Evolutionary conservation across 2,888 invertebrate species (phyloP).

Genomic region (Microchrysa polita): DNA sequence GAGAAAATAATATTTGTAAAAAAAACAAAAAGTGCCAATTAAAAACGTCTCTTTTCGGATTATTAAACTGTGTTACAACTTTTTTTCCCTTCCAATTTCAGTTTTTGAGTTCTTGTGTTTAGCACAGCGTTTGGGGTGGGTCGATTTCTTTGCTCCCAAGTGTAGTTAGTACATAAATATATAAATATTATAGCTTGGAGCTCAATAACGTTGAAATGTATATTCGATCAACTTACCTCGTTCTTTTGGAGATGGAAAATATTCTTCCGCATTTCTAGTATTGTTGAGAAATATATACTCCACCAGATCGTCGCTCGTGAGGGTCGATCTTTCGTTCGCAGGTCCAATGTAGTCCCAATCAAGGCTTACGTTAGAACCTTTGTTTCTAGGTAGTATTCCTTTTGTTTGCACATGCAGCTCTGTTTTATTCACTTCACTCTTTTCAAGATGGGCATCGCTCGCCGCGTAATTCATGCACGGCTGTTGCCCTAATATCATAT

Average conservation of each 20-base stretch:
- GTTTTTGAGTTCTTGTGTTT: too few species aligned
- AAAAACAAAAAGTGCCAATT: too few species aligned
- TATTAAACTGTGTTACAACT: too few species aligned
- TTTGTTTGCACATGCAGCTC: not conserved
- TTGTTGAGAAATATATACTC: not conserved
- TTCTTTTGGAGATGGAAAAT: not conserved
- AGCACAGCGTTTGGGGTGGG: too few species aligned
- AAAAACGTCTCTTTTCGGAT: too few species aligned
- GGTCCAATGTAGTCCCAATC: slow-evolving; percentile 4
- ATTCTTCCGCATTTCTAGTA: not conserved
- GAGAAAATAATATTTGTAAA: too few species aligned
- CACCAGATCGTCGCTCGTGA: not conserved
- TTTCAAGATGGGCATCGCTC: not conserved
- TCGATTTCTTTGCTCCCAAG: too few species aligned
- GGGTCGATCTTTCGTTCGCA: not conserved
- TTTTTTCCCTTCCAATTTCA: too few species aligned
- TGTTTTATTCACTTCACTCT: not conserved
- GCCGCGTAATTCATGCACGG: not conserved
- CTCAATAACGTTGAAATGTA: too few species aligned
- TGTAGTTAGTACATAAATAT: too few species aligned
- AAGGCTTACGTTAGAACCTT: not conserved
- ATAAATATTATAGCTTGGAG: too few species aligned
- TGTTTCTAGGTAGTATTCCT: not conserved
- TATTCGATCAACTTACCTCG: not conserved
- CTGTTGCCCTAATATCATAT: not conserved